phyloP scores from a whole-genome alignment of 2,888 invertebrate genomes.

The Tipula unca region DNA sequence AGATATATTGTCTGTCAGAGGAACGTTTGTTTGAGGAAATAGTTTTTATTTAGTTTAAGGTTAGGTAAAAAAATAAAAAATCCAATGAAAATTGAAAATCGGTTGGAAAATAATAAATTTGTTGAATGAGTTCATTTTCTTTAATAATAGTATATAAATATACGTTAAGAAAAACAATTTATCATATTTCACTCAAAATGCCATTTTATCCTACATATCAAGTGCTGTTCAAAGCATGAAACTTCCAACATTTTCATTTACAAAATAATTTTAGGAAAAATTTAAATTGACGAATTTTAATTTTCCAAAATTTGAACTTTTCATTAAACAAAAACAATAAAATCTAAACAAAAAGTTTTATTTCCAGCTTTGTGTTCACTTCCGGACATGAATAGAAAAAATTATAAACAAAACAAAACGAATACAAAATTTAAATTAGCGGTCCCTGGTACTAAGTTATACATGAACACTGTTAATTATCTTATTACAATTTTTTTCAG shows the following conservation, averaged over 20 bases:
- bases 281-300: not conserved
- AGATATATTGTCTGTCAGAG: not conserved
- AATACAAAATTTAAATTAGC: not conserved
- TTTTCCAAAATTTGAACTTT: not conserved
- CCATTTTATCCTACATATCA: no score
- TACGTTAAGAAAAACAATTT: no score
- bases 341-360: not conserved
- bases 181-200: no score
- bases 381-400: conserved; percentile 9
- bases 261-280: not conserved
- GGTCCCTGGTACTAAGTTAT: conserved; percentile 9
- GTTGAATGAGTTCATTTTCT: not conserved
- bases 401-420: not conserved
- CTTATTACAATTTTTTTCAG: not conserved
- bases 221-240: no score
- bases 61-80: not conserved
- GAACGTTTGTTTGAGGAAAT: not conserved
- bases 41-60: not conserved
- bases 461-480: conserved; percentile 8
- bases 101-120: not conserved
- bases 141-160: not conserved
- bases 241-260: not conserved
- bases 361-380: not conserved
- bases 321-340: not conserved
- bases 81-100: not conserved